Base-by-base conservation (phyloP, 2,888 invertebrate genomes). In the Himalopsyche kuldschensis region DNA sequence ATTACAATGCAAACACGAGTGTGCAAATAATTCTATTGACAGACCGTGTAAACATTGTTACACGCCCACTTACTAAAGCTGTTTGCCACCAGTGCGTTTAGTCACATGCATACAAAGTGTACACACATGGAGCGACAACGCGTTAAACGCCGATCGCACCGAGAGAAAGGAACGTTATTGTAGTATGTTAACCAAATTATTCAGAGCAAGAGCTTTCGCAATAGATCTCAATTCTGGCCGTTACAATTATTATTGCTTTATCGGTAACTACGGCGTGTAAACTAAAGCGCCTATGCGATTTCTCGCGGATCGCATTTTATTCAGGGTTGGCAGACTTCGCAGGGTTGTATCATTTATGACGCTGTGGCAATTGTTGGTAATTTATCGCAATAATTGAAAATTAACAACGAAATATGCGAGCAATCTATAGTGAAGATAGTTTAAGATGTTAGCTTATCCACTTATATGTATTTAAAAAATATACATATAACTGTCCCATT, bases 161-260 rank as follows among this genome's bases (percentile, higher is more conserved):
- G 47, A 81, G 82, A 84, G 84, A 82, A 84, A 84, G 82, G 84
- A 84, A 80, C 55, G 24, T 55, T 80, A 30, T 32, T 77, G 75
- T 80, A 81, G 75, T 69, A 41, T 11, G 41, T 41, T 78, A 75
- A 77, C 75, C 46, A 63, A 84, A 82, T 82, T 79, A 83, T 84
- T 83, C 83, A 83, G 81, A 79, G 83, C 85, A 81, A 85, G 83
- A 81, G 85, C 85, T 85, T 85, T 85, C 83, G 85, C 81, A 84
- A 84, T 76, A 17, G 76, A 81, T 84, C 81, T 48, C 77, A 55
- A 35, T 30, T 77, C 17, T 55, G 20, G 20, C 20, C 46, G 27
- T 79, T 55, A 55, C 55, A 24, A 55, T n/a, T 55, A 55, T 55
- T 20, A 47, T 47, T 47, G 47, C 47, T 47, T 47, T 47, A 20